Conservation (phyloP, 2,888 invertebrate genomes). For the Lithophane ornitopus region DNA sequence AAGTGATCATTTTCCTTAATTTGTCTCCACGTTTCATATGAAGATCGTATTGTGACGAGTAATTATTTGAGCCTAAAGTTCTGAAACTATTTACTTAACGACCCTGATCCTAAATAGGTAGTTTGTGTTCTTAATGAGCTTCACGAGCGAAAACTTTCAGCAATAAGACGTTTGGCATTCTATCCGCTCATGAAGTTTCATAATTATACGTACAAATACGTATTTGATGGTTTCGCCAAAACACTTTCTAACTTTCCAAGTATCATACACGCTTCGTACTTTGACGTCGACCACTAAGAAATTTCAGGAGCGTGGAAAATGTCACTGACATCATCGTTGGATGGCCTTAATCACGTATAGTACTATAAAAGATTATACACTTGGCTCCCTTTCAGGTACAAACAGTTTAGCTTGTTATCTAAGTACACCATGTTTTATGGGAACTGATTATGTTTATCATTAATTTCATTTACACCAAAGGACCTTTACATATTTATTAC, state of each 20-base stretch:
- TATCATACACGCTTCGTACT: constrained; percentile 36
- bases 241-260: constrained; percentile 29
- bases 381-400: constrained; percentile 43
- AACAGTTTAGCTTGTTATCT: constrained; percentile 33
- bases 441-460: constrained; percentile 5
- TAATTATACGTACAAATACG: constrained; percentile 32
- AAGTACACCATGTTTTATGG: constrained; percentile 18
- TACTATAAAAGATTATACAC: constrained; percentile 56
- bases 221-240: constrained; percentile 35
- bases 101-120: constrained; percentile 35
- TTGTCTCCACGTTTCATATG: constrained; percentile 13
- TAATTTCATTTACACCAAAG: not conserved
- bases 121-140: constrained; percentile 45
- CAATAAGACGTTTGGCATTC: constrained; percentile 42
- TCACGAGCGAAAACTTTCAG: constrained; percentile 13
- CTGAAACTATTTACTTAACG: constrained; percentile 36
- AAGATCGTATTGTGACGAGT: constrained; percentile 31
- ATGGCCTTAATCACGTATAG: constrained; percentile 53
- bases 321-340: constrained; percentile 36
- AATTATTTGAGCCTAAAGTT: constrained; percentile 40
- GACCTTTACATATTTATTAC: not conserved
- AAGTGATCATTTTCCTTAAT: constrained; percentile 25
- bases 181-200: constrained; percentile 34
- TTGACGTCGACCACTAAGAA: constrained; percentile 44
- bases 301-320: constrained; percentile 43